phyloP scores from a whole-genome alignment of 2,888 invertebrate genomes.

The Nasonovia ribisnigri region DNA sequence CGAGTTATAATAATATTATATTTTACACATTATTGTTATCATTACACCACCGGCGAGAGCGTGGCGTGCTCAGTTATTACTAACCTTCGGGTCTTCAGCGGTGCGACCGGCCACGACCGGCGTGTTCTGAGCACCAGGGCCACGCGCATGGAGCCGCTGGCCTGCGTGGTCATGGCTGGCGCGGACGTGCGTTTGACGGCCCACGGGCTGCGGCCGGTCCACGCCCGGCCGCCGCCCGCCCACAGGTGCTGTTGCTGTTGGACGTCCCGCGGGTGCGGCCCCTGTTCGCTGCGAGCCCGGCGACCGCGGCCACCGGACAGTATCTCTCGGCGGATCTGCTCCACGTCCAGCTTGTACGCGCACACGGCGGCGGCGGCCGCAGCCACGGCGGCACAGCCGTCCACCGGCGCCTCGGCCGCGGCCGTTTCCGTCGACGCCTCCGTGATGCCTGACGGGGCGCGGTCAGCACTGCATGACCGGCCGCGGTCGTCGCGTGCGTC shows the following conservation, averaged over 20 bases:
- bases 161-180: conserved; percentile 76
- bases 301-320: conserved; percentile 74
- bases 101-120: conserved; percentile 83
- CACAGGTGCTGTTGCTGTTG: conserved; percentile 75
- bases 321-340: conserved; percentile 72
- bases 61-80: neutral
- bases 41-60: neutral
- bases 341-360: conserved; percentile 67
- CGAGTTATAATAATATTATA: neutral
- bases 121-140: conserved; percentile 79
- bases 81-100: conserved; percentile 78
- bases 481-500: neutral
- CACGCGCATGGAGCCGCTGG: conserved; percentile 69
- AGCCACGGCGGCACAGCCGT: conserved; percentile 68
- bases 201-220: conserved; percentile 72
- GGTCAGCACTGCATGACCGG: conserved; percentile 24
- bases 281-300: conserved; percentile 79
- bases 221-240: conserved; percentile 75
- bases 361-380: conserved; percentile 68
- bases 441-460: neutral
- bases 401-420: conserved; percentile 67
- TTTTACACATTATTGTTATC: neutral
- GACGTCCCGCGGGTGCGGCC: conserved; percentile 74
- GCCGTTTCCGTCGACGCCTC: conserved; percentile 65
- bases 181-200: conserved; percentile 80